A percentile compares a stretch with the other conserved stretches of the same genome.
These are phyloP conservation scores for Buathra laborator DNA, from an alignment of 2,888 invertebrate species.

Conservation along the genomic window DNA sequence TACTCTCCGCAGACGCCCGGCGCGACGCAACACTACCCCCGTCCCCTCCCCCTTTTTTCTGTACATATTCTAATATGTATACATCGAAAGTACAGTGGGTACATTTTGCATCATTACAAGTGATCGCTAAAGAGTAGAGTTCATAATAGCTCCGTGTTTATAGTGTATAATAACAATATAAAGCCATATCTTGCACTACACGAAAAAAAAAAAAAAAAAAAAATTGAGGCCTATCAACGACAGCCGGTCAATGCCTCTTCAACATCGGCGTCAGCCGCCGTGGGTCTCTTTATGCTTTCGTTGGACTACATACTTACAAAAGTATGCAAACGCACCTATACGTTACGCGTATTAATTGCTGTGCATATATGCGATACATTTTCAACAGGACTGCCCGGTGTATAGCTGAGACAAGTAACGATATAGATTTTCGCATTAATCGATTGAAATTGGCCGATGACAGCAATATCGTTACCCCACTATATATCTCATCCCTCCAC, in stretches of 20 bases:
- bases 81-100: not conserved
- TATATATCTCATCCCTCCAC: conserved; percentile 4
- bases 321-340: not conserved
- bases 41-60: too few species aligned
- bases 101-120: too few species aligned
- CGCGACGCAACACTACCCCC: not conserved
- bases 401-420: conserved; percentile 24
- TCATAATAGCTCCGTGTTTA: not conserved
- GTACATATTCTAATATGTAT: not conserved
- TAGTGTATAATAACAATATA: not conserved
- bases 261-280: not conserved
- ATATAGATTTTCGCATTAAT: conserved; percentile 37
- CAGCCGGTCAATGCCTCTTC: conserved; percentile 56
- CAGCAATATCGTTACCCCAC: conserved; percentile 47
- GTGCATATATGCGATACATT: not conserved
- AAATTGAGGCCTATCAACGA: conserved; percentile 50
- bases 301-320: not conserved
- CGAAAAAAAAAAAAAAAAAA: conserved; percentile 26
- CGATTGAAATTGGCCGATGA: conserved; percentile 40
- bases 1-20: conserved; percentile 52
- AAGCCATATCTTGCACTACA: conserved; percentile 12
- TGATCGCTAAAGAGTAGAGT: too few species aligned
- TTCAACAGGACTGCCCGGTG: not conserved
- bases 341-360: not conserved
- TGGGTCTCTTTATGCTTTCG: not conserved